Evolutionary conservation across 1,140 invertebrate species (phyloP), one percentile per base, ranked within the genome.

Genomic region (Drosophila nebulosa): DNA sequence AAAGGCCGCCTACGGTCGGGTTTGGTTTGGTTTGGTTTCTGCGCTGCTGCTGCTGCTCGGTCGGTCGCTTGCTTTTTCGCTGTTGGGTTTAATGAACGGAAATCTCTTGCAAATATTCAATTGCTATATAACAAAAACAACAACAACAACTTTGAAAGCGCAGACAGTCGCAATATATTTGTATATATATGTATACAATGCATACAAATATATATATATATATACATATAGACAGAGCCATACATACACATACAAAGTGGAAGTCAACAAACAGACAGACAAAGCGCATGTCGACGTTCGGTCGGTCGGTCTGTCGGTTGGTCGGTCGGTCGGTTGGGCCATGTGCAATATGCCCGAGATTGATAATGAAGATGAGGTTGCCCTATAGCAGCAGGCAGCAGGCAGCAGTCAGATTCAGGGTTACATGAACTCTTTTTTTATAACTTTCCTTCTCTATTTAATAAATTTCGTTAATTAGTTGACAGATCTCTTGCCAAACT

Each of bases 31-130:
- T 32, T 55, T 30, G 24, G 27, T 46, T 35, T 14, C 35, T 63
- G 58, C 9, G n/a, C 16, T 16, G 50, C 21, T 55, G 62, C 18
- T 60, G 51, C 21, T 64, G 74, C 61, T 81, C 18, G 39, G 67
- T 18, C 61, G 57, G 73, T 51, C 71, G 69, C 64, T 68, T 74
- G 72, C 66, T 71, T 78, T 64, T 79, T 79, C 69, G 74, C 76
- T 77, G 83, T 89, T 84, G 83, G 83, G 83, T 88, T 88, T 88
- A 88, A 88, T 88, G 83, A 88, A 88, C 83, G 83, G 84, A 88
- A 88, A 88, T 88, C 83, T 88, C 84, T 88, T 88, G 83, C 83
- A 88, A 88, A 88, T 88, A 88, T 88, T 88, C 83, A 88, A 88
- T 88, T 88, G 83, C 84, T 89, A 85, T 86, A 85, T 78, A 76